Evolutionary conservation across 2,888 invertebrate genomes (phyloP).

Genomic region (Eretmocerus hayati): DNA sequence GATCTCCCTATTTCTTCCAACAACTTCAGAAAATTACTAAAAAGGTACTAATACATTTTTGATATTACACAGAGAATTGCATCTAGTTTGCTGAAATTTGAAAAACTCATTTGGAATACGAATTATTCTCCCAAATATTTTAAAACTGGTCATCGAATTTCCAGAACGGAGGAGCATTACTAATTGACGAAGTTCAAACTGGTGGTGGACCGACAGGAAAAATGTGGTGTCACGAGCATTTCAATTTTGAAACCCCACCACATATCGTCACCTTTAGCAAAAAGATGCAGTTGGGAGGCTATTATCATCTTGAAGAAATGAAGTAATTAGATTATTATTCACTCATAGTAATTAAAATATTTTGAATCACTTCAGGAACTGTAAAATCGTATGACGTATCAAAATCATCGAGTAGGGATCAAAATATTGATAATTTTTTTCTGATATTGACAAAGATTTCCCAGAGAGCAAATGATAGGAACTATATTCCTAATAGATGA

Average conservation of each 20-base stretch:
- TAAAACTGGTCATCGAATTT: not conserved
- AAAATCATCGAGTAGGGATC: too few relatives aligned
- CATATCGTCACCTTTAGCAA: conserved; percentile 97
- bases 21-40: conserved; percentile 72
- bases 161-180: conserved; percentile 66
- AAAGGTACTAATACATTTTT: conserved; percentile 48
- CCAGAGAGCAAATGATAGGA: too few relatives aligned
- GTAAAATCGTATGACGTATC: not conserved
- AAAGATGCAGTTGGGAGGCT: conserved; percentile 95
- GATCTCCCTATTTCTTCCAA: conserved; percentile 82
- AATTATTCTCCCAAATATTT: not conserved
- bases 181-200: conserved; percentile 97
- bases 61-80: not conserved
- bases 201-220: conserved; percentile 95
- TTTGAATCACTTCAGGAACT: not conserved
- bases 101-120: too few relatives aligned
- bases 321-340: conserved; percentile 49
- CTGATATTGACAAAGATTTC: too few relatives aligned
- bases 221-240: conserved; percentile 96
- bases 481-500: too few relatives aligned
- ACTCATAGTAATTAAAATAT: not conserved
- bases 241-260: conserved; percentile 75
- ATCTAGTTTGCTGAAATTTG: too few relatives aligned
- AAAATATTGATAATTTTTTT: too few relatives aligned
- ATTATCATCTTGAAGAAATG: conserved; percentile 71